Base-by-base conservation (phyloP, 2,888 invertebrate genomes). In the Pegoplata infirma region DNA sequence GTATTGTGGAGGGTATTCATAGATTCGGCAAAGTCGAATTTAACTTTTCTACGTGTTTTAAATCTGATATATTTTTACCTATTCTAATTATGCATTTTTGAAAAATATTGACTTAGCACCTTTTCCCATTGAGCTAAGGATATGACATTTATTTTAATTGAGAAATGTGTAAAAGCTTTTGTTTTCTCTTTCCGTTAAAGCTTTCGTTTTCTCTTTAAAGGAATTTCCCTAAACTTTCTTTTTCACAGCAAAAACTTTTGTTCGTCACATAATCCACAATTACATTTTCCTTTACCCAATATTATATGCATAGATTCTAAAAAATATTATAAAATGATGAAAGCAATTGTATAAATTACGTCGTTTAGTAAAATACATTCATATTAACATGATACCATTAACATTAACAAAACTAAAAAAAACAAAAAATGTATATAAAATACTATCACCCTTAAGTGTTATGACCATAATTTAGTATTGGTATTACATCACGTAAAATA, bases 401-500 rank as follows among this genome's bases (percentile, higher is more conserved):
- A 63, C 28, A 28, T 32, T 63, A 32, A 63, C 47, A 49, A 63
- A n/a, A n/a, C n/a, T n/a, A n/a, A n/a, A n/a, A 47, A 47, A n/a
- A n/a, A 47, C 4, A n/a, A 28, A 46, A 56, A 47, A 55, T 16
- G 25, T 21, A n/a, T n/a, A n/a, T n/a, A n/a, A n/a, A n/a, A n/a
- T 21, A 17, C 25, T 40, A 44, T 53, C n/a, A 28, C 44, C 28
- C 59, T 61, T 71, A 44, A 71, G 51, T 53, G 28, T 53, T 44
- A 71, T 71, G 67, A 44, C 53, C 44, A 61, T 61, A 53, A 53
- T 53, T 71, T 46, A 17, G 51, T 53, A 46, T 71, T 46, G 28
- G 2, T 59, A 53, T 61, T 71, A 71, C 61, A 71, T 61, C 61
- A 71, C 69, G 69, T 59, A 69, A 28, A 59, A 53, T 61, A 59